Conservation (phyloP, 2,113 vertebrate species). For the Muntiacus muntjak region DNA sequence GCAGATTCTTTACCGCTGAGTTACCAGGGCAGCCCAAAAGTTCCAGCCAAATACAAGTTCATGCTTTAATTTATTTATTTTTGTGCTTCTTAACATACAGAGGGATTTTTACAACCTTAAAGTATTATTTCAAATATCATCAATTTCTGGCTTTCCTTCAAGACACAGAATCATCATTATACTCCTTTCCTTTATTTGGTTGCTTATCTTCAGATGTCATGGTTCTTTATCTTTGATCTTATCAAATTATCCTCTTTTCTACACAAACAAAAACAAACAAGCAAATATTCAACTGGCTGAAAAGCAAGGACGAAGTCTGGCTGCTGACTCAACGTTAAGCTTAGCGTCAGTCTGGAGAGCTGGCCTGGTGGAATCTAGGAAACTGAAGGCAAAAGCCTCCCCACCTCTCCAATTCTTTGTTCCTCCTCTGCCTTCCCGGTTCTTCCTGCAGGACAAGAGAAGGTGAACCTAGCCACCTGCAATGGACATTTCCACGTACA, state of each 20-base stretch:
- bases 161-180: background rate
- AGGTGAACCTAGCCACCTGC: rapidly evolving
- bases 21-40: background rate
- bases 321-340: background rate
- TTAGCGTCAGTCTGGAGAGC: background rate
- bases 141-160: background rate
- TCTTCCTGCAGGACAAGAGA: background rate
- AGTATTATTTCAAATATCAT: background rate
- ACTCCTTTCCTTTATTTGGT: background rate
- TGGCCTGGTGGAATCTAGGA: background rate
- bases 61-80: background rate
- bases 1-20: background rate
- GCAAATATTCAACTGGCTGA: background rate
- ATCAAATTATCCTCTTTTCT: background rate
- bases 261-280: background rate
- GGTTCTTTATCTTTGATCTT: background rate
- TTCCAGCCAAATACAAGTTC: background rate
- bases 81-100: background rate
- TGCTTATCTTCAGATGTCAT: background rate
- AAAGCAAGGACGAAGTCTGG: background rate
- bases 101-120: background rate
- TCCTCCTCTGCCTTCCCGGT: background rate
- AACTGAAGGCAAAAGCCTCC: background rate
- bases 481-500: rapidly evolving
- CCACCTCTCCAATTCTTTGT: background rate